Percentiles rank a stretch among this genome's conserved stretches.
phyloP scores from a whole-genome alignment of 2,888 invertebrate genomes.

The Macrophya annulata region DNA sequence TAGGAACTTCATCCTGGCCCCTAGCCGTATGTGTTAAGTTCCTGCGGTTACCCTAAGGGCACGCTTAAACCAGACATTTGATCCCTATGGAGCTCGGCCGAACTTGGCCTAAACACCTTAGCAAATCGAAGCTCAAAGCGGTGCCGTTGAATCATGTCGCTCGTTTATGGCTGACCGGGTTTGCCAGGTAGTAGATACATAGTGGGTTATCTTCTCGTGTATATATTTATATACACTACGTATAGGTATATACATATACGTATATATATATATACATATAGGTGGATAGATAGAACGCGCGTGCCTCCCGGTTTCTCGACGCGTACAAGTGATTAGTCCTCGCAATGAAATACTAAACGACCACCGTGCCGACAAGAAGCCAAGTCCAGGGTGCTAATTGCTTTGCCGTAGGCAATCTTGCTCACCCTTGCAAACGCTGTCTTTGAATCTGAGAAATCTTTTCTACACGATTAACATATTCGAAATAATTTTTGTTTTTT shows the following conservation, averaged over 20 bases:
- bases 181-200: not conserved
- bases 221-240: not conserved
- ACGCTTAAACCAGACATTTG: constrained; percentile 10
- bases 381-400: constrained; percentile 49
- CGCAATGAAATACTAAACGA: constrained; percentile 52
- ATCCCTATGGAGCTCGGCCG: not conserved
- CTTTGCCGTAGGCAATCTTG: constrained; percentile 38
- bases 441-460: not conserved
- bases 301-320: constrained; percentile 45
- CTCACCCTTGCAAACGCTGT: not conserved
- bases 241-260: not conserved
- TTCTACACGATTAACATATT: not conserved
- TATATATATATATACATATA: not conserved
- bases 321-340: constrained; percentile 53
- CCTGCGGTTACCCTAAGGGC: constrained; percentile 9
- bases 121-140: constrained; percentile 38
- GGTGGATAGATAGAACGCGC: constrained; percentile 19
- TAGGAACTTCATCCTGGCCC: too few species aligned
- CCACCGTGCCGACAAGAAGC: constrained; percentile 42
- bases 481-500: not conserved
- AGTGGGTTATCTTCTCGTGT: not conserved
- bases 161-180: constrained; percentile 45
- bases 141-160: constrained; percentile 25
- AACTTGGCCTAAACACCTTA: constrained; percentile 8
- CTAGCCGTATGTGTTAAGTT: too few species aligned